Base-by-base conservation (phyloP, 2,888 invertebrate genomes). In the Eledone cirrhosa region DNA sequence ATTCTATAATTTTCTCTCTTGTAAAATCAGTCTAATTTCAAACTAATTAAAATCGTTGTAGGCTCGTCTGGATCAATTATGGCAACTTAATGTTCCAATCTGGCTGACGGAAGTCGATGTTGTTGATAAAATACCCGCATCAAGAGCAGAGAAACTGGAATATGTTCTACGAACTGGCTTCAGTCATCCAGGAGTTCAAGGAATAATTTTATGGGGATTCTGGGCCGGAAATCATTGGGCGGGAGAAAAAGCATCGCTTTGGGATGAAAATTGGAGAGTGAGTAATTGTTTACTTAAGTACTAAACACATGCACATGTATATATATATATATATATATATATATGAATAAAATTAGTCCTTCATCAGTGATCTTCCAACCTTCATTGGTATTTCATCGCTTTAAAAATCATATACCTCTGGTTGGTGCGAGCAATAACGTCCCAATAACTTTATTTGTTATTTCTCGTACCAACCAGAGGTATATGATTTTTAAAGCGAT, bases 31-130 rank as follows among this genome's bases (percentile, higher is more conserved):
- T 41, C 41, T 41, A 41, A 41, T 8, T 41, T 41, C 41, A 11
- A 41, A 41, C 11, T 41, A 11, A 2, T 41, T 41, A 8, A 41
- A 41, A 41, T 63, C 63, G 8, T 63, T 63, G 24, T 29, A 72
- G 72, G 31, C 22, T 11, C 72, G 72, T 29, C 33, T 72, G 22
- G 33, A 72, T 29, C 11, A 72, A 72, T 29, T 72, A 29, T 33
- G 22, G 24, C 22, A n/a, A 19, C 33, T 72, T 8, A 29, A 72
- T 19, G 8, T 72, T 2, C 72, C 72, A 1, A 29, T 72, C 8
- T 72, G 72, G 72, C 29, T 72, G n/a, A 72, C 72, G 72, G 72
- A 72, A 33, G 27, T 72, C 22, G 72, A 72, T 29, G n/a, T 72
- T 22, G n/a, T 72, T 22, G 72, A 72, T 3, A 22, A 2, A 33